phyloP scores from a whole-genome alignment of 2,797 vertebrate species.

The Clangula hyemalis region DNA sequence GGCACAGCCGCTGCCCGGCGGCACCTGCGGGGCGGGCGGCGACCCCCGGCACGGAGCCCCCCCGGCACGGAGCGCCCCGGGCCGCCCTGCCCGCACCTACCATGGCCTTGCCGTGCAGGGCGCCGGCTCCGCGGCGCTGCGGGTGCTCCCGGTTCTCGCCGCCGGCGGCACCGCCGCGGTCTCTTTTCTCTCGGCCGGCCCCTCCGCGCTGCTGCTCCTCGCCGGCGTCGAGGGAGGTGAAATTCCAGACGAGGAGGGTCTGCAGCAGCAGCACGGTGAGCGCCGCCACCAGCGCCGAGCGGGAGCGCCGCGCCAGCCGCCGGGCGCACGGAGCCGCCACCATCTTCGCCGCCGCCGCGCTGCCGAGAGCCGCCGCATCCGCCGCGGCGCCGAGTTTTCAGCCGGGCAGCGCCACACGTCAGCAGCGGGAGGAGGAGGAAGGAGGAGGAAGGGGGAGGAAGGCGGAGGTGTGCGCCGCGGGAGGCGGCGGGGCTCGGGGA shows the following conservation, averaged over 20 bases:
- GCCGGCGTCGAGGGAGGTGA: conserved; percentile 91
- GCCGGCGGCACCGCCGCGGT: conserved; percentile 65
- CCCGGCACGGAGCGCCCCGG: too few species aligned
- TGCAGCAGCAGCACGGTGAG: conserved; percentile 92
- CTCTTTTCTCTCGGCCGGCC: conserved; percentile 82
- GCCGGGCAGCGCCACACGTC: conserved; percentile 81
- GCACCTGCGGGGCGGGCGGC: too few species aligned
- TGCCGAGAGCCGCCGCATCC: conserved; percentile 66
- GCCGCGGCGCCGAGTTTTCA: conserved; percentile 80
- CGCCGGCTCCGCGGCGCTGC: conserved; percentile 69
- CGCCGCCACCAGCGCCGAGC: conserved; percentile 88
- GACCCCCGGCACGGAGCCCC: too few species aligned
- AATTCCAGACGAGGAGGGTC: conserved; percentile 94
- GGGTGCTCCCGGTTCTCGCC: conserved; percentile 76
- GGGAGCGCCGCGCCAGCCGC: conserved; percentile 90
- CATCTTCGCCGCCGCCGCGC: conserved; percentile 73
- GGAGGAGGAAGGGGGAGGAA: conserved; percentile 48
- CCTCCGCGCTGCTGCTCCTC: conserved; percentile 82
- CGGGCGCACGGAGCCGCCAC: conserved; percentile 82
- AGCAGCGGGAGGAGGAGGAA: conserved; percentile 71
- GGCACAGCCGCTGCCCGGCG: too few species aligned
- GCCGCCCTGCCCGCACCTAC: conserved; percentile 54
- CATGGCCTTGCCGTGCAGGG: conserved; percentile 66
- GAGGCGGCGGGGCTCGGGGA: neutral
- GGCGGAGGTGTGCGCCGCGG: conserved; percentile 49